Base-by-base conservation (phyloP, 1,140 invertebrate genomes). In the Teleogryllus occipitalis region DNA sequence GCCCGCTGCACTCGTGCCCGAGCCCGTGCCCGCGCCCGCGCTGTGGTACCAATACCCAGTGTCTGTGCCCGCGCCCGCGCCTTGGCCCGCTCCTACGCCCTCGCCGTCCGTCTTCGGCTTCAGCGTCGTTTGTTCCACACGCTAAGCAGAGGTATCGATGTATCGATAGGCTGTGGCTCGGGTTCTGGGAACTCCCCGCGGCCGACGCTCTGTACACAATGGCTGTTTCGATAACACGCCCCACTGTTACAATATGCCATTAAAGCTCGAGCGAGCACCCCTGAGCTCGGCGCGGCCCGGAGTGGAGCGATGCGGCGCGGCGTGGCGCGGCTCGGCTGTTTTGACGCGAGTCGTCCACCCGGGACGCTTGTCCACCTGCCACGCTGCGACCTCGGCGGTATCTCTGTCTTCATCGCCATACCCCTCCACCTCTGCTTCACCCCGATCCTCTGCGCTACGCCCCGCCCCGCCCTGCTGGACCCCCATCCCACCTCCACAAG, bases 121-220 rank as follows among this genome's bases (percentile, higher is more conserved):
- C 27, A 39, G 27, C 54, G 54, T 65, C 54, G 54, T 65, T 65
- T 65, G 54, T 65, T 65, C 54, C 54, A 65, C 54, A 65, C 54
- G 10, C 54, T 65, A 65, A 65, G 54, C 54, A 65, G 54, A 65
- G 54, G 54, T 65, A 65, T 65, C 54, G 54, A 65, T 65, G 54
- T 65, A 65, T 65, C 54, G 54, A 65, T 65, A 65, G 54, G 54
- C 54, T 14, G 54, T 65, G 54, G 54, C 18, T 65, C 54, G 54
- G 54, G 54, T 65, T 65, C 54, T 65, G 54, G 54, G 54, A 65
- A 65, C 54, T 65, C 54, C 54, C 54, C 54, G 54, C 54, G 54
- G 54, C 54, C 54, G 54, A 65, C 54, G 54, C 54, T 65, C 54
- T 65, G 54, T 65, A 65, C 54, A 65, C 54, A 65, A 65, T 65